Percentiles rank a stretch among this genome's conserved stretches.
These are phyloP conservation scores for Microctonus aethiopoides DNA, from an alignment of 2,888 invertebrate species.

Conservation along the genomic window DNA sequence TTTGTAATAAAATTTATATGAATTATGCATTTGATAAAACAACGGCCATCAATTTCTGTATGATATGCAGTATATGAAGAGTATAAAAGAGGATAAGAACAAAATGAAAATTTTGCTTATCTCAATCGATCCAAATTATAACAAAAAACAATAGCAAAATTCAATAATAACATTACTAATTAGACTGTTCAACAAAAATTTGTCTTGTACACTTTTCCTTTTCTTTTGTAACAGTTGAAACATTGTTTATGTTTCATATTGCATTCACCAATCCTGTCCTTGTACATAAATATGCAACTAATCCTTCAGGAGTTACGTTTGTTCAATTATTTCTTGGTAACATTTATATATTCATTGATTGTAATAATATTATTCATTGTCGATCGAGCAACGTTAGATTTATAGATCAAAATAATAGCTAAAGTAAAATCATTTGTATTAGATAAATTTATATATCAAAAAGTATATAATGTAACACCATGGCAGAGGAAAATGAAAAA, in stretches of 20 bases:
- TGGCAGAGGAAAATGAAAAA: too few relatives aligned
- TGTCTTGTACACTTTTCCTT: slow-evolving; percentile 3
- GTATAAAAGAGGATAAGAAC: not conserved
- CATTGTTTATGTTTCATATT: not conserved
- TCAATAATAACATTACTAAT: slow-evolving; percentile 23
- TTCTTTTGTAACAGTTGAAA: not conserved
- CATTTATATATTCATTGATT: not conserved
- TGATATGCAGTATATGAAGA: slow-evolving; percentile 6
- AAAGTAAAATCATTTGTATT: not conserved
- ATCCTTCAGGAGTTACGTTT: not conserved
- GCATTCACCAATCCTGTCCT: not conserved
- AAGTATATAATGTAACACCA: not conserved
- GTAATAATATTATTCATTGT: too few relatives aligned
- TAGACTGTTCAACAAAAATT: not conserved
- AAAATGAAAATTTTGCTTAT: slow-evolving; percentile 35
- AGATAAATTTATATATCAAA: not conserved
- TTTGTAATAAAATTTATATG: not conserved
- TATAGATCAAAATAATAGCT: not conserved
- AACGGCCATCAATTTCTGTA: not conserved
- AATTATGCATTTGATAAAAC: slow-evolving; percentile 26
- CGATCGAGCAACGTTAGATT: not conserved
- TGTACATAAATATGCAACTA: slow-evolving; percentile 22
- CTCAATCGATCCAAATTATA: slow-evolving; percentile 34
- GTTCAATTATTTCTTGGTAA: not conserved
- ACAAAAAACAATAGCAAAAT: slow-evolving; percentile 27